Conservation (phyloP, 2,888 invertebrate genomes). For the Lasioglossum zephyrum region DNA sequence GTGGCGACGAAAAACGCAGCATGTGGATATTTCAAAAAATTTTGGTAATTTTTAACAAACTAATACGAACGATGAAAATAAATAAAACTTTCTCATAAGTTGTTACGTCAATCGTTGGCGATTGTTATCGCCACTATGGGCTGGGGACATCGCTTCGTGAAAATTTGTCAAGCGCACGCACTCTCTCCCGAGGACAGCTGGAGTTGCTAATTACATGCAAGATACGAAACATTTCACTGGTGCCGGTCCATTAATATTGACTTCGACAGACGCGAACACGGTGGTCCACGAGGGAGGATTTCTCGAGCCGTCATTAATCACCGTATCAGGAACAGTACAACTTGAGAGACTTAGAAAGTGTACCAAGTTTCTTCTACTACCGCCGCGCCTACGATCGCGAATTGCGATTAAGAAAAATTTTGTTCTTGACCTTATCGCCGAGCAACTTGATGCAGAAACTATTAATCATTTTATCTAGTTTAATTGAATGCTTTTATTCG, state of each 20-base stretch:
- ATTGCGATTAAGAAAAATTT: constrained; percentile 5
- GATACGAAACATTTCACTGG: constrained; percentile 65
- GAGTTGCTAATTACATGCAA: constrained; percentile 62
- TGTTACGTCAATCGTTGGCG: constrained; percentile 9
- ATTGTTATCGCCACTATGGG: constrained; percentile 41
- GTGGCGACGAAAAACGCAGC: no score
- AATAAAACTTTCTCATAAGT: constrained; percentile 49
- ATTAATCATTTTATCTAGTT: not conserved
- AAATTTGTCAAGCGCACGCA: constrained; percentile 61
- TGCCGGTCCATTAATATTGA: constrained; percentile 64
- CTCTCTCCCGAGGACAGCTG: constrained; percentile 44
- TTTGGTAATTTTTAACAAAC: no score
- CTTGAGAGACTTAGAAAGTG: constrained; percentile 59
- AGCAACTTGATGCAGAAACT: not conserved
- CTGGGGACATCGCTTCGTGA: constrained; percentile 42
- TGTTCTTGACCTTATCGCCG: not conserved
- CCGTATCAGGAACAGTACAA: constrained; percentile 54
- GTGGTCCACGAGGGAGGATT: constrained; percentile 65
- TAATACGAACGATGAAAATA: constrained; percentile 12
- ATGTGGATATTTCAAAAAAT: no score
- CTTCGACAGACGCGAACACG: constrained; percentile 67
- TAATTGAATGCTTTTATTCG: not conserved
- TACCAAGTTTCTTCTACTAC: constrained; percentile 43
- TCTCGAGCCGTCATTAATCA: constrained; percentile 67
- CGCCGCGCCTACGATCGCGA: constrained; percentile 14